Conservation (phyloP, 1,140 invertebrate species). For the Cecropterus lyciades region DNA sequence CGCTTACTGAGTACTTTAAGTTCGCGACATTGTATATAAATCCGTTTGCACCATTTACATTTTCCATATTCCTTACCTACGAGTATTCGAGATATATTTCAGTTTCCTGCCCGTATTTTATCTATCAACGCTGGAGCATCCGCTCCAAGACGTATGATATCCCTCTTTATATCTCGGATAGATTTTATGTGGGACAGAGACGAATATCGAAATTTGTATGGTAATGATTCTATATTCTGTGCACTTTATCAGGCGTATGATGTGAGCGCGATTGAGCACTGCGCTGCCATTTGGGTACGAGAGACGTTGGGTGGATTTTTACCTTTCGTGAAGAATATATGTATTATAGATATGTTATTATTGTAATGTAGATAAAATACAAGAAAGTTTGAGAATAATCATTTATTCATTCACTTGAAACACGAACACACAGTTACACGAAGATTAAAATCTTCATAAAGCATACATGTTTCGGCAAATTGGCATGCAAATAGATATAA, state of each 20-base stretch:
- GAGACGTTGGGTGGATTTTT: slow-evolving; percentile 2
- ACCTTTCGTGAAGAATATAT: slow-evolving; percentile 3
- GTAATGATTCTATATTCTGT: slow-evolving; percentile 24
- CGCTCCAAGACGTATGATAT: slow-evolving; percentile 31
- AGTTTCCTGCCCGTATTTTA: slow-evolving; percentile 31
- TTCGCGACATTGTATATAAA: background rate
- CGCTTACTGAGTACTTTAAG: too few relatives aligned
- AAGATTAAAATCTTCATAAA: too few relatives aligned
- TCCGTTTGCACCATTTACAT: background rate
- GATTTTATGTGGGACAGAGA: slow-evolving; percentile 35
- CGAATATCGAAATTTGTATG: slow-evolving; percentile 36
- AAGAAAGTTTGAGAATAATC: too few relatives aligned
- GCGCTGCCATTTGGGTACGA: slow-evolving; percentile 17
- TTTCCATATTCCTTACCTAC: slow-evolving; percentile 3
- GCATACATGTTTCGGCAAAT: too few relatives aligned
- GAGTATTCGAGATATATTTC: slow-evolving; percentile 3
- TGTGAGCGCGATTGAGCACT: background rate
- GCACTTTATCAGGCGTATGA: slow-evolving; percentile 20
- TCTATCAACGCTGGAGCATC: slow-evolving; percentile 33
- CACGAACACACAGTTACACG: too few relatives aligned
- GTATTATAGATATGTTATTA: too few relatives aligned
- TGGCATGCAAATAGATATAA: too few relatives aligned
- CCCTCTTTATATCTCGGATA: slow-evolving; percentile 29
- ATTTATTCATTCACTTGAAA: too few relatives aligned
- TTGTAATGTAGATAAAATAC: too few relatives aligned